Conservation (phyloP, 1,140 invertebrate genomes). For the Ceratina australensis region DNA sequence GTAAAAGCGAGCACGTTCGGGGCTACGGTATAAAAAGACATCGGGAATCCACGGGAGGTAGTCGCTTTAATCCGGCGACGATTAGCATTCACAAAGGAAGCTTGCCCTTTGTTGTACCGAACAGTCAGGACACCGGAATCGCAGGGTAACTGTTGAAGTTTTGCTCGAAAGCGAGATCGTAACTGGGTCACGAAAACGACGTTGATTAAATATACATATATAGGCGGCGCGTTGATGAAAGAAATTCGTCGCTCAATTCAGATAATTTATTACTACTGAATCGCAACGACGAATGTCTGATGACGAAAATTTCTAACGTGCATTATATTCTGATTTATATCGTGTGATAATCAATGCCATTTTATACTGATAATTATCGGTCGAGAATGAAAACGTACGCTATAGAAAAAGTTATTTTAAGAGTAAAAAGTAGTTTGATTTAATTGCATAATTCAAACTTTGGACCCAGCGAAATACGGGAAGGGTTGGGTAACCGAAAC, state of each 20-base stretch:
- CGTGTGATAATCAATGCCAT: too few species aligned
- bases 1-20: background rate
- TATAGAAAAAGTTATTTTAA: too few species aligned
- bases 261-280: too few species aligned
- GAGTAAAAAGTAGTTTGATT: too few species aligned
- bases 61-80: conserved; percentile 34
- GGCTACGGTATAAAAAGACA: background rate
- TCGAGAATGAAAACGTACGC: too few species aligned
- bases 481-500: background rate
- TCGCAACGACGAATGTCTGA: too few species aligned
- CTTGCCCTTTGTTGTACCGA: conserved; percentile 44
- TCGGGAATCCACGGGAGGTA: background rate
- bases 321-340: too few species aligned
- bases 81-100: conserved; percentile 55
- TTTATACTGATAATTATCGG: too few species aligned
- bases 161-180: background rate
- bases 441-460: too few species aligned
- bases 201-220: conserved; percentile 16
- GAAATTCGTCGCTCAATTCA: too few species aligned
- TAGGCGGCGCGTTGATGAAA: background rate
- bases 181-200: conserved; percentile 18
- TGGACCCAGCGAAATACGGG: too few species aligned
- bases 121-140: conserved; percentile 22
- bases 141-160: conserved; percentile 19
- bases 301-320: too few species aligned